Conservation (phyloP, 2,113 vertebrate species). For the Zosterops japonicus region DNA sequence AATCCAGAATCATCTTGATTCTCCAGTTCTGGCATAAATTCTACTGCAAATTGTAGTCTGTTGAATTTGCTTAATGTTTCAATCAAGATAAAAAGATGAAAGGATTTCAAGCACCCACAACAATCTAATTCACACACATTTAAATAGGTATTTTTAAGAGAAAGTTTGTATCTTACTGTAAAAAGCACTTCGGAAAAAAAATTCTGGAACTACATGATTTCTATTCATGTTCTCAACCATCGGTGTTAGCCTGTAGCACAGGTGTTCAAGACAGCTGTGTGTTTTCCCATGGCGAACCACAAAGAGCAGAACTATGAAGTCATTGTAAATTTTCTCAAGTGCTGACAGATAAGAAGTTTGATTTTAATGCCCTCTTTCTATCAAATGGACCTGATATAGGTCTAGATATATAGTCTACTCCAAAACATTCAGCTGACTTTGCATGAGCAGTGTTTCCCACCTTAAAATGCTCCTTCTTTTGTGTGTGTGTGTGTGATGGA, state of each 20-base stretch:
- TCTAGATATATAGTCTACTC: background rate
- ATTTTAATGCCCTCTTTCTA: background rate
- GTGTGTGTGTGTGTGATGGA: background rate
- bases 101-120: background rate
- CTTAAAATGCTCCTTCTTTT: background rate
- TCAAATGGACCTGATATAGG: background rate
- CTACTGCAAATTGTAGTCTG: background rate
- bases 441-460: background rate
- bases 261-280: background rate
- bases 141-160: background rate
- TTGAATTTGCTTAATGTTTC: background rate
- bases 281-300: background rate
- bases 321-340: background rate
- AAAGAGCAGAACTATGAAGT: background rate
- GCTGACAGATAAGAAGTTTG: background rate
- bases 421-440: background rate
- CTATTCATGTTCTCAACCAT: background rate
- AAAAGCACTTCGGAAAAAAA: background rate
- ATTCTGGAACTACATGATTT: background rate
- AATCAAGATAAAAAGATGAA: background rate
- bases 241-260: background rate
- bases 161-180: background rate
- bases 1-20: background rate
- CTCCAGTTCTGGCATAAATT: background rate
- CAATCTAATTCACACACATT: background rate